Base-by-base conservation (phyloP, 30 jellyfish, hydroid and myxozoan species). In the Haliclystus octoradiatus region DNA sequence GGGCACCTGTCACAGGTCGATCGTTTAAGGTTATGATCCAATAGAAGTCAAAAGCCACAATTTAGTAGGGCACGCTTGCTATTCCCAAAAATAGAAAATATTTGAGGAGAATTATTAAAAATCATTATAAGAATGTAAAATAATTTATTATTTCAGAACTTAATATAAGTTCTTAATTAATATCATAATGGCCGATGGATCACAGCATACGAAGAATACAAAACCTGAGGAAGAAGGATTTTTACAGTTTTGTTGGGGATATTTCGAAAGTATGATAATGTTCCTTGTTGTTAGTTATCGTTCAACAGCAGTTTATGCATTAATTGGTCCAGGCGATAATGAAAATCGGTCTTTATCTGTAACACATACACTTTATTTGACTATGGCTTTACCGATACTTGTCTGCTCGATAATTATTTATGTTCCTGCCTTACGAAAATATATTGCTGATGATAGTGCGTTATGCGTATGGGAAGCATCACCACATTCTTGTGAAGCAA, bases 401-500 rank as follows among this genome's bases (percentile, higher is more conserved):
- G 63, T 72, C 5, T 80, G 84, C 25, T 72, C 62, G 27, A 33
- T 66, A 49, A 30, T 80, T 0, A 60, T 78, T 1, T 57, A 66
- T 52, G 30, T 64, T 26, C 93, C 85, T 1, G 78, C 78, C 14
- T 71, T 88, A 2, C 80, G 72, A 49, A 33, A 77, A 22, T 81
- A 88, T 68, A 24, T 88, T 15, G 85, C 80, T 9, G 40, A 46
- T 9, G 97, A 88, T 65, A 88, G 75, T 71, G 75, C 34, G 46
- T 65, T 88, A 28, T 88, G 97, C 77, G 65, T 49, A 9, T 88
- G 80, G 77, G 84, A 75, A 69, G 62, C 47, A 29, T 63, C 51
- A 51, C 68, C 40, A 50, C 57, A 28, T 1, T 51, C 83, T 2
- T 88, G 97, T 71, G 94, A 64, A 62, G 73, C 63, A n/a, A 66